These are phyloP conservation scores for Pardosa pseudoannulata DNA, from an alignment of 2,888 invertebrate species.

Conservation along the genomic window DNA sequence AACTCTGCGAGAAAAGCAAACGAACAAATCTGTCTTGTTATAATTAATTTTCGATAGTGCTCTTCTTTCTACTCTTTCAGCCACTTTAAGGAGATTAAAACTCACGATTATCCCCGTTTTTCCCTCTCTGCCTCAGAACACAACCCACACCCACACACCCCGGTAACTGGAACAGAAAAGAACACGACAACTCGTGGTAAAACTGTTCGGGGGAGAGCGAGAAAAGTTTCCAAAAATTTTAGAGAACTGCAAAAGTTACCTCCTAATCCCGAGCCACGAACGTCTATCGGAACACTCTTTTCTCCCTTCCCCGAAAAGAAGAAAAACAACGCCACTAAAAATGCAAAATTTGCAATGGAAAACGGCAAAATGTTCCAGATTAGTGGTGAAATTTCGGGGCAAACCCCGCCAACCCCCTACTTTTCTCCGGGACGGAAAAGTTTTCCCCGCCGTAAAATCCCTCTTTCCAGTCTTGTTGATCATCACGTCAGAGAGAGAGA, in stretches of 20 bases:
- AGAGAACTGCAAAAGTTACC: neutral
- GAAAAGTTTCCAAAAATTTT: neutral
- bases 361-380: neutral
- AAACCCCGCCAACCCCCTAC: neutral
- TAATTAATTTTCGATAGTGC: too few species aligned
- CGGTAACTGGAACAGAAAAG: too few species aligned
- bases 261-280: neutral
- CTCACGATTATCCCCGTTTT: neutral
- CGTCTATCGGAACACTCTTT: neutral
- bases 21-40: too few species aligned
- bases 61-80: too few species aligned
- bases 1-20: too few species aligned
- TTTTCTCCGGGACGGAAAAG: slow-evolving; percentile 2
- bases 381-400: neutral
- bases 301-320: neutral
- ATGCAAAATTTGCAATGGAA: neutral
- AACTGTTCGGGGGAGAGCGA: too few species aligned
- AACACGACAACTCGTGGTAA: neutral
- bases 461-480: slow-evolving; percentile 1
- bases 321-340: neutral
- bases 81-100: neutral
- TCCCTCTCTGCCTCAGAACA: neutral
- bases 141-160: too few species aligned
- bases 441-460: neutral
- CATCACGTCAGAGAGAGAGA: neutral